Evolutionary conservation across 2,113 vertebrate genomes (phyloP), one percentile per base, ranked within the genome.

Genomic region (Marmota monax): DNA sequence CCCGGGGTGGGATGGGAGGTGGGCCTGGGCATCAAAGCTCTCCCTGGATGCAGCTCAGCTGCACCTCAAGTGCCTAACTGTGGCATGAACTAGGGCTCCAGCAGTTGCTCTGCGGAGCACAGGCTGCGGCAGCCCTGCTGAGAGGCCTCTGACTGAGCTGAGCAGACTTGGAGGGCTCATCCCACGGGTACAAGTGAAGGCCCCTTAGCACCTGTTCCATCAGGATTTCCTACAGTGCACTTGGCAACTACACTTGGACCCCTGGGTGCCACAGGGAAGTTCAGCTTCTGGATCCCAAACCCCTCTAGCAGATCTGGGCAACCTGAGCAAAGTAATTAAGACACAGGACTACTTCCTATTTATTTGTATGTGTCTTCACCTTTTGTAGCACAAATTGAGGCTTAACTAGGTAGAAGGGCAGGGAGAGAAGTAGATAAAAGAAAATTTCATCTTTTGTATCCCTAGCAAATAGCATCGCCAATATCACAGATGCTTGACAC

Each of bases 261-360:
- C 42, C 10, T 42, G 58, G 2, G 42, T 53, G 27, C 39, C 48
- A 48, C 0, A 4, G 20, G 45, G 42, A 29, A 51, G 14, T 37
- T 87, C 18, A 53, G 61, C 9, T 93, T 56, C 58, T n/a, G 80
- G n/a, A 93, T 56, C 7, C 32, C 77, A 96, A 67, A 84, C 1
- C 56, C 70, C 5, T 14, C 61, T 17, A 77, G 39, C 4, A 90
- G 45, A 74, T 56, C 67, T 63, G 11, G n/a, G 23, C 0, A 34
- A 45, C 58, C 53, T 0, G 0, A 53, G 58, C 9, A 61, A 20
- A 73, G 48, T 25, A 80, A 77, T 34, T 56, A 58, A 90, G 85
- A 74, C 61, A 45, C 9, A 42, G 37, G 5, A 9, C 12, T 3
- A 27, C 20, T 69, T 92, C 18, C 56, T 89, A 39, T 20, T 37